These are phyloP conservation scores for Meteorus cinctellus DNA, from an alignment of 2,888 invertebrate species.

Conservation along the genomic window DNA sequence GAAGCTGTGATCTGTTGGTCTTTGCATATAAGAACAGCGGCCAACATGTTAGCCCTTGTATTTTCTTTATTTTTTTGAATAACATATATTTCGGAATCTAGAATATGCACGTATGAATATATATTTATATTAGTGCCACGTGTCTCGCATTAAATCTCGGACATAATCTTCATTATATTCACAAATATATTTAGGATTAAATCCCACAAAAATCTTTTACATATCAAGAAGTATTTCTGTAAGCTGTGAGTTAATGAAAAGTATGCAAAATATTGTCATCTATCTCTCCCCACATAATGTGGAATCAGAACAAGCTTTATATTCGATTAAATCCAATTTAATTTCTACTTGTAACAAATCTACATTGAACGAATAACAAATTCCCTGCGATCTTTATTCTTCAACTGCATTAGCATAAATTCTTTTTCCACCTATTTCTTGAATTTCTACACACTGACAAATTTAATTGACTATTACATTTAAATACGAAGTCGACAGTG, in stretches of 20 bases:
- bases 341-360: too few species aligned
- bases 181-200: not conserved
- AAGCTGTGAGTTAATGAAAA: not conserved
- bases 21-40: conserved; percentile 38
- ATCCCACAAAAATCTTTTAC: not conserved
- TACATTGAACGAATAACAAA: too few species aligned
- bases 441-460: too few species aligned
- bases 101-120: conserved; percentile 9
- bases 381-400: too few species aligned
- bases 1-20: conserved; percentile 24
- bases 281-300: too few species aligned
- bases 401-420: too few species aligned
- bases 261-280: too few species aligned
- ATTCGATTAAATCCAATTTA: too few species aligned
- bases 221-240: not conserved
- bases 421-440: too few species aligned
- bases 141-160: not conserved
- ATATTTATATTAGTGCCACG: conserved; percentile 23
- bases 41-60: conserved; percentile 20
- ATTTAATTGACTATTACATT: too few species aligned
- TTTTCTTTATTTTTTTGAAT: conserved; percentile 23
- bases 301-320: too few species aligned
- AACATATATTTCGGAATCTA: conserved; percentile 26
- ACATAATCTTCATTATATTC: not conserved
- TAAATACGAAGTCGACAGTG: too few species aligned